Evolutionary conservation across 2,797 vertebrate genomes (phyloP).

Genomic region (Hydrolagus colliei): DNA sequence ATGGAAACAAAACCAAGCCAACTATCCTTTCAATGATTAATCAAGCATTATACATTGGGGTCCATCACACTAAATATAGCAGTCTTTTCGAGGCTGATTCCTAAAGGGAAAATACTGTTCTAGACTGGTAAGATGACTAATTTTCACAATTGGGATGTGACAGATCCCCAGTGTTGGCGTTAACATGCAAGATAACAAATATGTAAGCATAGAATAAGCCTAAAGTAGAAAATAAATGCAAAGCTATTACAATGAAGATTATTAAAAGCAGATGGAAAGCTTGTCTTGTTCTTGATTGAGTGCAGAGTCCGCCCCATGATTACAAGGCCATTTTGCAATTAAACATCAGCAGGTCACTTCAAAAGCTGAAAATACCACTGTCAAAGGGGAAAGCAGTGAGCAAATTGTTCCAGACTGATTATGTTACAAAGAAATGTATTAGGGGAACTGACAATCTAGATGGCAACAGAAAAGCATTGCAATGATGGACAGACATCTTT

Average conservation of each 20-base stretch:
- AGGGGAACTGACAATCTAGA: background rate
- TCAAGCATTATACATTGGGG: too few relatives aligned
- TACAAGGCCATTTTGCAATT: slow-evolving; percentile 25
- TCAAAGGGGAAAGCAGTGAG: background rate
- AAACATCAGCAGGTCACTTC: slow-evolving; percentile 15
- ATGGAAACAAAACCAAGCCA: too few relatives aligned
- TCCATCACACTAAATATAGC: too few relatives aligned
- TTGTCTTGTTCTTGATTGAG: background rate
- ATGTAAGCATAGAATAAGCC: slow-evolving; percentile 1
- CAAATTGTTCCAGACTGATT: background rate
- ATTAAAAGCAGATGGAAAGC: slow-evolving; percentile 21
- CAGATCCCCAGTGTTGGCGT: too few relatives aligned
- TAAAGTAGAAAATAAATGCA: slow-evolving; percentile 6
- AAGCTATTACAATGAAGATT: background rate
- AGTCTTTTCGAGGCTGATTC: too few relatives aligned
- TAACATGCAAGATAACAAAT: background rate
- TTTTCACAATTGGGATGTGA: too few relatives aligned
- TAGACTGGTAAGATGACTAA: too few relatives aligned
- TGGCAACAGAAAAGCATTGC: background rate
- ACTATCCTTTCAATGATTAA: too few relatives aligned
- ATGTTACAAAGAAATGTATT: slow-evolving; percentile 18
- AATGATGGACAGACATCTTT: too few relatives aligned
- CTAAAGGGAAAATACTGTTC: too few relatives aligned
- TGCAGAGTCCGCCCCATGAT: background rate
- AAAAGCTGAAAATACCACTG: background rate